Conservation (phyloP, 2,113 vertebrate genomes). For the Platycercus adscitus region DNA sequence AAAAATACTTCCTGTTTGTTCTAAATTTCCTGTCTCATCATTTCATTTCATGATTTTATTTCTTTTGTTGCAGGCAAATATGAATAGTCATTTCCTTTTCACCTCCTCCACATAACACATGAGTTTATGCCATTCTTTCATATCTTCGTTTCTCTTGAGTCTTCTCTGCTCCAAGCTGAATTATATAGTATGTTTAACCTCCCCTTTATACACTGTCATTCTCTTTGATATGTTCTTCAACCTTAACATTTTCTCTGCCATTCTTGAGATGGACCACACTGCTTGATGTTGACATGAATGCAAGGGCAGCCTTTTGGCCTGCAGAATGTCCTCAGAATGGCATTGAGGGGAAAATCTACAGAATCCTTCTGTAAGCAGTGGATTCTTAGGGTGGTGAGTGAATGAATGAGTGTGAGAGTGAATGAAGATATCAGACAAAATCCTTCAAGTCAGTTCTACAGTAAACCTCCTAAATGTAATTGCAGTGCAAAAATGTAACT, state of each 20-base stretch:
- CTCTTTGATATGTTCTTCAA: background rate
- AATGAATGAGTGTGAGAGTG: background rate
- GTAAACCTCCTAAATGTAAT: background rate
- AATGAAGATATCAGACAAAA: background rate
- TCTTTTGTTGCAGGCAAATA: background rate
- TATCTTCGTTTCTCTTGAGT: background rate
- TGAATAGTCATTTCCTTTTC: background rate
- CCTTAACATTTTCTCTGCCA: background rate
- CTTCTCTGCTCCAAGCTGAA: background rate
- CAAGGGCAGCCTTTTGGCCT: background rate
- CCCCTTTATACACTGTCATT: background rate
- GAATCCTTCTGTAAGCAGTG: background rate
- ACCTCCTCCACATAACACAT: background rate
- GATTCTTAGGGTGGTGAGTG: background rate
- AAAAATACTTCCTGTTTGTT: background rate
- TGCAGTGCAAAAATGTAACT: background rate
- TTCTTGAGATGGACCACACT: background rate
- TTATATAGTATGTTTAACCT: background rate
- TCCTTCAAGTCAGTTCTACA: background rate
- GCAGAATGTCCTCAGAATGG: background rate
- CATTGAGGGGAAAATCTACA: background rate
- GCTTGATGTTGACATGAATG: background rate
- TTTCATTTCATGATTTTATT: background rate
- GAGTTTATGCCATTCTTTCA: background rate
- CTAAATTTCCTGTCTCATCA: background rate